Base-by-base conservation (phyloP, 2,888 invertebrate genomes). In the Pandemis heparana region DNA sequence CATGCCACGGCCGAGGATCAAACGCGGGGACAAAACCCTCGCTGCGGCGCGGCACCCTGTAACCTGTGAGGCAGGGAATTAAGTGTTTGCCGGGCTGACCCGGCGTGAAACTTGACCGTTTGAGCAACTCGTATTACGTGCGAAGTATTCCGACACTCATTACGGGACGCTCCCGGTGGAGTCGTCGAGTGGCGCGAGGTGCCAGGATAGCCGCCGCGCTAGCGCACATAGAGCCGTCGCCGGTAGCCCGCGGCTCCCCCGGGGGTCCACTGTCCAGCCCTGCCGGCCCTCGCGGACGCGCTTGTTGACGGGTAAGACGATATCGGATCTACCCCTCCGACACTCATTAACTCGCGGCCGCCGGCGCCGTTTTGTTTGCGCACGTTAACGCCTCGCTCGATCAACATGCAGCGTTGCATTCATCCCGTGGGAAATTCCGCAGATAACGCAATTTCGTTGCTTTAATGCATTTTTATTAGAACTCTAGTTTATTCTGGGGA, bases 401-500 rank as follows among this genome's bases (percentile, higher is more conserved):
- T 63, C 53, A 56, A 18, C 70, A 63, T 63, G 63, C 67, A 59
- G 59, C 53, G 51, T 23, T 43, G 60, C 61, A 51, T 51, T 14
- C 23, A 23, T 39, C 72, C 16, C 68, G 16, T 23, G 68, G 72
- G 72, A 73, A 73, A 73, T 73, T 61, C 67, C 61, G 41, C 48
- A 16, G 53, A 61, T 70, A 67, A 51, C 62, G 62, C 67, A 67
- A 53, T 72, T 38, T 63, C 43, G 61, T 46, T 59, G 53, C 48
- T 73, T 67, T 73, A 71, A 73, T 73, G 68, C 72, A 73, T 73
- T 73, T 68, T 63, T 68, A 73, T 73, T 51, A 56, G 46, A 72
- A 53, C 43, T 65, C 43, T 51, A 60, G 60, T 23, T 65, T 71
- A 60, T 65, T 60, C 65, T 39, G 39, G 46, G 43, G 23, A 46